phyloP scores from a whole-genome alignment of 1,140 invertebrate species.

The Scylla paramamosain region DNA sequence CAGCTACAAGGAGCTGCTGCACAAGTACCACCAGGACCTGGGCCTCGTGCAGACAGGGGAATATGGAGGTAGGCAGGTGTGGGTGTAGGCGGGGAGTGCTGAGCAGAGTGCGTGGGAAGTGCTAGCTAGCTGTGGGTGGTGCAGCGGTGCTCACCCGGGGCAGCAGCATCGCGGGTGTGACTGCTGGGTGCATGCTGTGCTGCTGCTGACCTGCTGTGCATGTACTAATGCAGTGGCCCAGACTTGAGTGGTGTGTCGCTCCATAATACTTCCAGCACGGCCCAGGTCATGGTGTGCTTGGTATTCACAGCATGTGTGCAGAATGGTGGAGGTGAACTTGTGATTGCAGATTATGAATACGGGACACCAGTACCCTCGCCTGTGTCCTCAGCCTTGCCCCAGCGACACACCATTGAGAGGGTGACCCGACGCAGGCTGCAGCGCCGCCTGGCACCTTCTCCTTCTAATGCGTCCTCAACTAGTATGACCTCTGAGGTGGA shows the following conservation, averaged over 20 bases:
- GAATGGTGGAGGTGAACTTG: conserved; percentile 42
- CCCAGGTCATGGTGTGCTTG: not conserved
- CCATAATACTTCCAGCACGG: too few relatives aligned
- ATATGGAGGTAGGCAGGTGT: conserved; percentile 29
- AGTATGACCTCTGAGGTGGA: conserved; percentile 56
- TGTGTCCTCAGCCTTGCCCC: conserved; percentile 71
- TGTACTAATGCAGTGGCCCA: not conserved
- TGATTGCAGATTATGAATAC: conserved; percentile 81
- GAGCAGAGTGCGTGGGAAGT: not conserved
- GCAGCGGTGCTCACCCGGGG: not conserved
- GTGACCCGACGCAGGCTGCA: conserved; percentile 51
- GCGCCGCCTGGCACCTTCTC: conserved; percentile 31
- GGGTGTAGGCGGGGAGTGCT: too few relatives aligned
- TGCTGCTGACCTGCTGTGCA: not conserved
- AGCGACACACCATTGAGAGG: conserved; percentile 59
- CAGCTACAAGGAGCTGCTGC: conserved; percentile 36
- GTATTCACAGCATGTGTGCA: not conserved
- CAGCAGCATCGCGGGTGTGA: not conserved
- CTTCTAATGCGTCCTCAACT: conserved; percentile 53
- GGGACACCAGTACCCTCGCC: conserved; percentile 81
- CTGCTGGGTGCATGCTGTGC: not conserved
- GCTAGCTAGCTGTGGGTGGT: not conserved
- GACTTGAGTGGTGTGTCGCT: not conserved
- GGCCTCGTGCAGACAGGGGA: not conserved
- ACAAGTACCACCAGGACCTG: conserved; percentile 10